Base-by-base conservation (phyloP, 2,797 vertebrate genomes). In the Sebastes iracundus region DNA sequence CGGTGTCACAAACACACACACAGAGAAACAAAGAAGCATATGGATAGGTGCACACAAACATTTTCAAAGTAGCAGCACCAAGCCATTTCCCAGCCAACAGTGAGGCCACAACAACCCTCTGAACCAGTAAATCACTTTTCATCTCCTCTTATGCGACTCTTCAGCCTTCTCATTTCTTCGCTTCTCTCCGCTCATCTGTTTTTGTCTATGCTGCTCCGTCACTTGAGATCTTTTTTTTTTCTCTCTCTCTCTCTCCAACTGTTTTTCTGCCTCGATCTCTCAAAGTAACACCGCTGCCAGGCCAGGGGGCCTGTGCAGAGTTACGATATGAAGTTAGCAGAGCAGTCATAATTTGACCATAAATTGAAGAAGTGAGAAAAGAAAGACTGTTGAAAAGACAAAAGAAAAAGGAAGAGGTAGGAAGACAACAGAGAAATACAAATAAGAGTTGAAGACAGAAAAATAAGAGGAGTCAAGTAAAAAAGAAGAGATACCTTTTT, bases 91-190 rank as follows among this genome's bases (percentile, higher is more conserved):
- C 59, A 28, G n/a, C 79, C 32, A 75, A 46, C 65, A 32, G 25
- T 58, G 12, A 42, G 72, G 56, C 79, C 72, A 71, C 58, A 71
- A 63, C 80, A 77, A 77, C 61, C 74, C 82, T 83, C 52, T 84
- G 79, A 89, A 87, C 81, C 87, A 85, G 69, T 62, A 86, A 89
- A 89, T 90, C 73, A 84, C 79, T 82, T 87, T 79, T 83, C 77
- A 88, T 84, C 79, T 79, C 62, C 79, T 35, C 61, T 78, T 79
- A 89, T 82, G 49, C 62, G 76, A 28, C 75, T 79, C 77, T 76
- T 77, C 84, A 87, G 58, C 80, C 73, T 85, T 87, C 72, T 87
- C 67, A 82, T 80, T 77, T 84, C 76, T 80, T 72, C 72, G 33
- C 76, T 67, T 86, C 23, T 79, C 58, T 60, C 30, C 8, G 3